A percentile compares a stretch with the other conserved stretches of the same genome.
These are phyloP conservation scores for Atherinomorus stipes DNA, from an alignment of 2,113 vertebrate genomes.

Conservation along the genomic window DNA sequence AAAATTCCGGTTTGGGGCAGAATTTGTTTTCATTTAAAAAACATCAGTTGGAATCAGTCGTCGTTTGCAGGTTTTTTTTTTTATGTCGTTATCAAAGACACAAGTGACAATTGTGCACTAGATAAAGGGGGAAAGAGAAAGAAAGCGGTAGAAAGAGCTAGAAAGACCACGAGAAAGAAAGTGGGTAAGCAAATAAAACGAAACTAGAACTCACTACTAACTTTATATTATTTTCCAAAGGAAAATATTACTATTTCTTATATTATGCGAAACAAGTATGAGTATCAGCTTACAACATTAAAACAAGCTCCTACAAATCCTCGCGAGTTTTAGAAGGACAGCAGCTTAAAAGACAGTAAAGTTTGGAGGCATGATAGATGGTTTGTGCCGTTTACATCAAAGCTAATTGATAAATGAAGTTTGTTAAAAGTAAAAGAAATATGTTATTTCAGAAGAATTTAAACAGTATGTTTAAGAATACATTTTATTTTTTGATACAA, in stretches of 20 bases:
- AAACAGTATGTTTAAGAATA: too few species aligned
- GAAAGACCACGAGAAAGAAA: conserved; percentile 32
- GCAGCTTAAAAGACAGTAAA: too few species aligned
- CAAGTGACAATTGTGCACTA: not conserved
- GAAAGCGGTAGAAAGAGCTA: conserved; percentile 28
- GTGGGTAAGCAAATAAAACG: conserved; percentile 17
- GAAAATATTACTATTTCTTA: not conserved
- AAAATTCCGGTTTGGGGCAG: not conserved
- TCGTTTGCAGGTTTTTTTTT: not conserved
- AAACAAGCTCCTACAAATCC: too few species aligned
- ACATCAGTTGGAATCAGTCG: not conserved
- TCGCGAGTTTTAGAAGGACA: too few species aligned
- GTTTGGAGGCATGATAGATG: too few species aligned
- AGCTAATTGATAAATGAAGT: too few species aligned
- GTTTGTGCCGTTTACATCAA: too few species aligned
- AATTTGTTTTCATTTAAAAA: not conserved
- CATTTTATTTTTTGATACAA: too few species aligned
- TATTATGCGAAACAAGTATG: too few species aligned
- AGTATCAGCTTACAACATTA: too few species aligned
- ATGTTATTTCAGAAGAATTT: too few species aligned
- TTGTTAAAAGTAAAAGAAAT: too few species aligned
- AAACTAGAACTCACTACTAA: conserved; percentile 10
- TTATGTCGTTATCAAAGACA: not conserved
- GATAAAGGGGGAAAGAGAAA: not conserved
- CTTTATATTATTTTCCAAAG: not conserved